Evolutionary conservation across 2,888 invertebrate species (phyloP), one percentile per base, ranked within the genome.

Genomic region (Ectobius pallidus): DNA sequence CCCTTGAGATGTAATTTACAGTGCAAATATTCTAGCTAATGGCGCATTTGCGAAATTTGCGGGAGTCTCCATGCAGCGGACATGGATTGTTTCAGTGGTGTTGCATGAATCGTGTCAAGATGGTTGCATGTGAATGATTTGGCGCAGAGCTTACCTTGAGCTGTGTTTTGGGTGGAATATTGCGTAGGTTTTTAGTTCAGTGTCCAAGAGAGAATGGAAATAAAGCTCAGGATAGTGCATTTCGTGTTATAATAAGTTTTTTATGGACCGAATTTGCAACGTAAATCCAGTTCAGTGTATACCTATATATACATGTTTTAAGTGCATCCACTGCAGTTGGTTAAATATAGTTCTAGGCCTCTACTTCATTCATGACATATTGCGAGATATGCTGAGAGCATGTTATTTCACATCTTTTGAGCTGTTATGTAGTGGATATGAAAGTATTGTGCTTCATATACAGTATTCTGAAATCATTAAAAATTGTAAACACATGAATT

Each of bases 101-200:
- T 78, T 78, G 79, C 79, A 77, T 78, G 79, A 78, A 76, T 79
- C 79, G 79, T 79, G 79, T 79, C 80, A 80, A 79, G 79, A 80
- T 80, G 80, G 80, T 79, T 79, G 80, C 79, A 79, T 78, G 80
- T 78, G 78, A 79, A 79, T 79, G 78, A 78, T 78, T 79, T 79
- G 78, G 79, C 79, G 77, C 78, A 78, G 77, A 77, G 77, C 76
- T 77, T 75, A 77, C 78, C 78, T 78, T 78, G 77, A 78, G 77
- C 62, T 55, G 70, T 68, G 58, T 49, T 61, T 72, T 70, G 27
- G 39, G 34, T 6, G 27, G 30, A 30, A 25, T 58, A 16, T 58
- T 58, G n/a, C 11, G 58, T 58, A 25, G 30, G 58, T 58, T 58
- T 58, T 58, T 30, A 25, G 11, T 7, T 6, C 6, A 34, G 11